Percentiles rank a stretch among this genome's conserved stretches.
These are phyloP conservation scores for Drosophila silvestris DNA, from an alignment of 2,888 invertebrate genomes.

Conservation along the genomic window DNA sequence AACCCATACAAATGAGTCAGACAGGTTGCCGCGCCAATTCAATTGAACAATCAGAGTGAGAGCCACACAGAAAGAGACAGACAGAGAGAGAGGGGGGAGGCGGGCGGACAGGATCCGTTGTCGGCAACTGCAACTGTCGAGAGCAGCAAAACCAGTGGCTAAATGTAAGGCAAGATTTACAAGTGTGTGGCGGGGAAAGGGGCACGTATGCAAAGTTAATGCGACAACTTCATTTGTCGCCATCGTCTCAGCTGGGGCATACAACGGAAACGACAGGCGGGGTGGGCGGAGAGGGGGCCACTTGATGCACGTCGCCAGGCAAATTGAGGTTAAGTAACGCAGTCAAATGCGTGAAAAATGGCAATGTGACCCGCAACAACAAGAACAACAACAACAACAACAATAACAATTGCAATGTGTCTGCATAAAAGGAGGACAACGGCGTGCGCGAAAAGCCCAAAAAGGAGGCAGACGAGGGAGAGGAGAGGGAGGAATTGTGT, in stretches of 20 bases:
- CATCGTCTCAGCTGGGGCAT: conserved; percentile 42
- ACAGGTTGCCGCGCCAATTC: conserved; percentile 48
- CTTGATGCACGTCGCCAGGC: conserved; percentile 69
- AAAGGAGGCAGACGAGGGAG: conserved; percentile 56
- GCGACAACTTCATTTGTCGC: conserved; percentile 75
- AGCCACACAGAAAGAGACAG: background rate
- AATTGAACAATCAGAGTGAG: conserved; percentile 24
- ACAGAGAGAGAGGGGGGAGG: background rate
- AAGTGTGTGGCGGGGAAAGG: background rate
- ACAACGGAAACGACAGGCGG: conserved; percentile 55
- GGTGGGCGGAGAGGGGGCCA: conserved; percentile 16
- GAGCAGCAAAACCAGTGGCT: conserved; percentile 38
- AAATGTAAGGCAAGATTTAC: conserved; percentile 19
- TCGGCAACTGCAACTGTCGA: conserved; percentile 20
- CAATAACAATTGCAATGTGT: conserved; percentile 14
- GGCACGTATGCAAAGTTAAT: conserved; percentile 53
- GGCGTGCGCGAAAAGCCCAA: conserved; percentile 44
- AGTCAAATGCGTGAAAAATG: conserved; percentile 76
- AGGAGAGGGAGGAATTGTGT: conserved; percentile 1
- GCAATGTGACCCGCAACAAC: conserved; percentile 37
- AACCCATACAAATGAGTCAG: conserved; percentile 65
- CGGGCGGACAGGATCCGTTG: conserved; percentile 45
- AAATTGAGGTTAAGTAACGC: conserved; percentile 82
- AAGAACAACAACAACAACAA: conserved; percentile 19
- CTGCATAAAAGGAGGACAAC: conserved; percentile 51